Evolutionary conservation across 2,888 invertebrate genomes (phyloP), one percentile per base, ranked within the genome.

Genomic region (Phasia obesa): DNA sequence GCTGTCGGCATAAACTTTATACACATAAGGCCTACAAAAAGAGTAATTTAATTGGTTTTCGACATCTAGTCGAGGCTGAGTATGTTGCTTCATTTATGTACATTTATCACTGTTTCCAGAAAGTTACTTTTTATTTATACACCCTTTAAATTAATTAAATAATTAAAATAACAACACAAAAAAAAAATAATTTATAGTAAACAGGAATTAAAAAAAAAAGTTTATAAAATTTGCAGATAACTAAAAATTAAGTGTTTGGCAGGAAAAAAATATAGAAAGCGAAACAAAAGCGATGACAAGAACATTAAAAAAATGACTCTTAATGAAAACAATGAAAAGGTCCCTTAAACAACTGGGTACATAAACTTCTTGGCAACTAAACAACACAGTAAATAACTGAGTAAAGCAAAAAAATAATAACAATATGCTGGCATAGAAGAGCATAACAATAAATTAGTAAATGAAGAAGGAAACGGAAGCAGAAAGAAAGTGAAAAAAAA

Each of bases 181-280:
- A 42, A 13, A 42, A 42, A 13, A 15, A 13, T n/a, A 42, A 42
- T 13, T 42, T 13, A 35, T 15, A 42, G 38, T 13, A 42, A 42
- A 42, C 38, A 15, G 35, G 35, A 11, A 35, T 35, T 11, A 35
- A 4, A 13, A 42, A 11, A 4, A 42, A 42, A 38, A n/a, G 15
- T 13, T 44, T 70, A 4, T 15, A 42, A 38, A n/a, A 42, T 13
- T 44, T 70, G 17, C 25, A 31, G 23, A 65, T 55, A 70, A 57
- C 79, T 65, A 55, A 62, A 80, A 82, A 82, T 82, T 73, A 57
- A 76, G 70, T 80, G 74, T 42, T 77, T 65, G 59, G 38, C n/a
- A 75, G 19, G 27, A 38, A 42, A 62, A 62, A 25, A 35, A 38
- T 31, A 62, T 57, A 25, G 23, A 31, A 5, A 62, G 13, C n/a